Percentiles rank a stretch among this genome's conserved stretches.
Evolutionary conservation across 1,140 invertebrate genomes (phyloP).

Genomic region (Drosophila persimilis): DNA sequence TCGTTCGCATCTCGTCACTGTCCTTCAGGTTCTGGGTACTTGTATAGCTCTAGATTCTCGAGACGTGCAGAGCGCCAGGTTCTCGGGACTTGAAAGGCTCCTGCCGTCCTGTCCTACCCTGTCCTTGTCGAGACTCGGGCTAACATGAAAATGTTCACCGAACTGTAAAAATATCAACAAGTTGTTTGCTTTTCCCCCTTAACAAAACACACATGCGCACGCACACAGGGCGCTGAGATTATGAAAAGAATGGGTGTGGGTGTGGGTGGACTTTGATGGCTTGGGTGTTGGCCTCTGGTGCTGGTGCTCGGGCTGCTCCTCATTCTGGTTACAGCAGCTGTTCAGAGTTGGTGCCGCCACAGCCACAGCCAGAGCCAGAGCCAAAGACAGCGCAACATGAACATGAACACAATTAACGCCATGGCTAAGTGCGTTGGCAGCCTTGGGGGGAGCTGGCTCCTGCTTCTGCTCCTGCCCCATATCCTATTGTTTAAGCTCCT

Average conservation of each 20-base stretch:
- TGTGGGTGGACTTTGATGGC: constrained; percentile 13
- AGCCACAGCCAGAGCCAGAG: too few relatives aligned
- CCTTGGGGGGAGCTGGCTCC: constrained; percentile 30
- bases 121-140: constrained; percentile 4
- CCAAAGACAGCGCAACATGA: constrained; percentile 31
- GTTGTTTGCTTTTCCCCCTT: constrained; percentile 70
- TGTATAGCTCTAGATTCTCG: neutral
- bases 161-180: constrained; percentile 81
- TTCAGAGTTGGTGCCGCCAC: constrained; percentile 34
- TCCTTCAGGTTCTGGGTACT: neutral
- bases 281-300: constrained; percentile 17
- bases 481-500: neutral
- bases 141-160: constrained; percentile 70
- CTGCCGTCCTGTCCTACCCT: too few relatives aligned
- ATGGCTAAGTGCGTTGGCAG: constrained; percentile 40
- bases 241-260: constrained; percentile 5
- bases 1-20: constrained; percentile 15
- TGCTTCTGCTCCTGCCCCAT: neutral
- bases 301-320: neutral
- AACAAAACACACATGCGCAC: constrained; percentile 43
- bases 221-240: constrained; percentile 29
- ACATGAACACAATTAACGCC: constrained; percentile 71
- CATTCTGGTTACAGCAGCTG: constrained; percentile 55
- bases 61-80: neutral
- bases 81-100: too few relatives aligned